Evolutionary conservation across 1,140 invertebrate genomes (phyloP).

Genomic region (Listronotus oregonensis): DNA sequence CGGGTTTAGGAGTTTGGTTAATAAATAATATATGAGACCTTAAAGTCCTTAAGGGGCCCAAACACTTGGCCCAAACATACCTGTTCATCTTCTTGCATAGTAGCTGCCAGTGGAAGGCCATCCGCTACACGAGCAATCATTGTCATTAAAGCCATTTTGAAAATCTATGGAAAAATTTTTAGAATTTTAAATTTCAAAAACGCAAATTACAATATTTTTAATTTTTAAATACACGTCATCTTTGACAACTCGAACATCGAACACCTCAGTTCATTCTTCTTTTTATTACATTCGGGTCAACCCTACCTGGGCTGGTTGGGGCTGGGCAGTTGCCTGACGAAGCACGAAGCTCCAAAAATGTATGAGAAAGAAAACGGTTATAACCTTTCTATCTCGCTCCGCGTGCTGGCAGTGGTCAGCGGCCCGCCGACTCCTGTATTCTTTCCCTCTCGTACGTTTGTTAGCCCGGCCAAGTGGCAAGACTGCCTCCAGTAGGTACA

Average conservation of each 20-base stretch:
- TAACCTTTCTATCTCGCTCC: no score
- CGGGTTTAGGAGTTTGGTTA: background rate
- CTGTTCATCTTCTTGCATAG: constrained; percentile 98
- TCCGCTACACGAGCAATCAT: constrained; percentile 96
- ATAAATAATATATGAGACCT: constrained; percentile 12
- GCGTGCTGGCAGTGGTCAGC: no score
- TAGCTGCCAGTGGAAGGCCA: constrained; percentile 93
- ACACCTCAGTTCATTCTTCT: no score
- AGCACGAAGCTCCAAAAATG: no score
- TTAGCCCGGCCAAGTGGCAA: no score
- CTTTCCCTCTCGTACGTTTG: no score
- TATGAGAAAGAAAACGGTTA: no score
- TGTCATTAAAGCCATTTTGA: constrained; percentile 91
- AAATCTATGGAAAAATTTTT: background rate
- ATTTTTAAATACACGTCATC: constrained; percentile 38
- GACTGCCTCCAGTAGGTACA: no score
- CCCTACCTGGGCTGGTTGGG: no score
- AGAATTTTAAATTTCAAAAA: constrained; percentile 3
- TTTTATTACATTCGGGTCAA: no score
- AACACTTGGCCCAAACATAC: constrained; percentile 67
- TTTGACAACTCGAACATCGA: background rate
- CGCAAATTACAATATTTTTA: constrained; percentile 10
- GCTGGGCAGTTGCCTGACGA: no score
- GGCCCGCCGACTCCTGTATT: no score
- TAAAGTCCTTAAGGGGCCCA: constrained; percentile 14